Base-by-base conservation (phyloP, 2,797 vertebrate genomes). In the Cyprinodon diabolis region DNA sequence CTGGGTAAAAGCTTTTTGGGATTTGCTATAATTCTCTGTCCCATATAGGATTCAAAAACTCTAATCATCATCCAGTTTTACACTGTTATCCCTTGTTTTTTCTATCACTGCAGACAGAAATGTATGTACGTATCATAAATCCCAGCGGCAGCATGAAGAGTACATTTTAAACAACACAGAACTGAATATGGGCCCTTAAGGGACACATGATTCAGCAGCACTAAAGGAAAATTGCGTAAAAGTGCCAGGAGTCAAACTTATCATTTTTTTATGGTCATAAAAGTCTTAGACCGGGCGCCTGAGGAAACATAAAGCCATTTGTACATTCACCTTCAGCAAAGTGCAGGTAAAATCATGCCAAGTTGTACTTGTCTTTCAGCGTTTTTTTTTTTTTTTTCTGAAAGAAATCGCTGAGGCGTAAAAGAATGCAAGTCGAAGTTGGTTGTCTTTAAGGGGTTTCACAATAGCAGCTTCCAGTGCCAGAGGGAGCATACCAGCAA, bases 381-480 rank as follows among this genome's bases (percentile, higher is more conserved):
- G 13, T n/a, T 62, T 78, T 74, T 25, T 56, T 51, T 35, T 81
- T 49, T 63, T 77, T 71, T 45, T 49, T 54, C 25, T 81, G 65
- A 80, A 83, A 79, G 82, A 72, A 82, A 52, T 74, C 23, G 1
- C 66, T 71, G 55, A 73, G 72, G 82, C 55, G 40, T 82, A 75
- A 84, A 90, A 84, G 82, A 87, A 91, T 87, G 80, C 68, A 21
- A 47, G 78, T 74, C 73, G 62, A 76, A 69, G 74, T 78, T 81
- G 66, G 43, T 69, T 56, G 67, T 75, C 72, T 82, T 80, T 43
- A 69, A 73, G 69, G 72, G 51, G 37, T 83, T 89, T 86, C 83
- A 85, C 87, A 89, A 87, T 79, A 76, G 78, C 57, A 66, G 72
- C 82, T 86, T 87, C 76, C 72, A 71, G 68, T 69, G 78, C 88